Percentiles rank a stretch among this genome's conserved stretches.
phyloP scores from a whole-genome alignment of 1,140 invertebrate species.

The Pomacea maculata region DNA sequence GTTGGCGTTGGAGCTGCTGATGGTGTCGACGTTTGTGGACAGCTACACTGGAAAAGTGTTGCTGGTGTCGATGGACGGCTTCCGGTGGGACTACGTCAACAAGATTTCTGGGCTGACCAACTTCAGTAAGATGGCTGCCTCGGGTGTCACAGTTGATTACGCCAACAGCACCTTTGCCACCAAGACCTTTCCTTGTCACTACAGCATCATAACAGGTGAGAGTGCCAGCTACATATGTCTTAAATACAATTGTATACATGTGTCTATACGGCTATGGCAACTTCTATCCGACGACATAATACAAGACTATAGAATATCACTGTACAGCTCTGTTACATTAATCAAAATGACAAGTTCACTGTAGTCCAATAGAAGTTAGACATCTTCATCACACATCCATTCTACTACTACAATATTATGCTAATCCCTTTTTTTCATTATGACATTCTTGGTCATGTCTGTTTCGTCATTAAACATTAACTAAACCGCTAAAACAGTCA shows the following conservation, averaged over 20 bases:
- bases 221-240: neutral
- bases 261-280: neutral
- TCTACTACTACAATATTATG: too few relatives aligned
- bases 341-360: too few relatives aligned
- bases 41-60: conserved; percentile 49
- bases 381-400: too few relatives aligned
- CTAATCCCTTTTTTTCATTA: too few relatives aligned
- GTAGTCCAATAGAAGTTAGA: too few relatives aligned
- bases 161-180: conserved; percentile 73
- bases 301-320: too few relatives aligned
- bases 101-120: conserved; percentile 45
- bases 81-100: conserved; percentile 62
- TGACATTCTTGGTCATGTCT: too few relatives aligned
- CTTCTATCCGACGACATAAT: too few relatives aligned
- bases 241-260: neutral
- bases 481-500: too few relatives aligned
- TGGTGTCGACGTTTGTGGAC: neutral
- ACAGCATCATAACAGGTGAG: conserved; percentile 78
- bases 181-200: conserved; percentile 84
- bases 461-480: too few relatives aligned
- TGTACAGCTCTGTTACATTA: too few relatives aligned
- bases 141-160: conserved; percentile 49
- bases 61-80: conserved; percentile 65
- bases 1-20: neutral
- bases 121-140: conserved; percentile 53